Conservation (phyloP, 92 coral and sea anemone genomes). For the Epizoanthus stellaris region DNA sequence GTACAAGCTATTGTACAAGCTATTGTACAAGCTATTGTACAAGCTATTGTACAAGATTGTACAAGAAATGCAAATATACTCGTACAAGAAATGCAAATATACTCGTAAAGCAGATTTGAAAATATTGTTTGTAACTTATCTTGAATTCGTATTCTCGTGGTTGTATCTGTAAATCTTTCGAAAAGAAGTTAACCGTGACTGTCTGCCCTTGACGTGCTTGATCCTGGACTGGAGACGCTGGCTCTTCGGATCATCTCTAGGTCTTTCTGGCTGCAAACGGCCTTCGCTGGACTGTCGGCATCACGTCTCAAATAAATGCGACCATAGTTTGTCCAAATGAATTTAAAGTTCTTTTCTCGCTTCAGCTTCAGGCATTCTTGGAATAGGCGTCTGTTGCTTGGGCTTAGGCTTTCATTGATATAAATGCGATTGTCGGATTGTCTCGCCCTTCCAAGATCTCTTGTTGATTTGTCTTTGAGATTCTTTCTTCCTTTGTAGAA, state of each 20-base stretch:
- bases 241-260: slow-evolving; percentile 20
- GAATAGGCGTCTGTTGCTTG: slow-evolving; percentile 11
- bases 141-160: slow-evolving; percentile 1
- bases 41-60: no score
- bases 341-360: slow-evolving; percentile 15
- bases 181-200: neutral
- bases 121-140: slow-evolving; percentile 13
- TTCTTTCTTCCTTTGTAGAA: neutral
- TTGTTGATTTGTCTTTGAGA: slow-evolving; percentile 25
- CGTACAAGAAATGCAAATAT: no score
- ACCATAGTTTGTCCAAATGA: slow-evolving; percentile 33
- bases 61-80: no score
- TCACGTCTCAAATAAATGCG: slow-evolving; percentile 25
- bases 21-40: no score
- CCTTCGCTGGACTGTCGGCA: slow-evolving; percentile 11
- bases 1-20: no score
- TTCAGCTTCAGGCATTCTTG: slow-evolving; percentile 29
- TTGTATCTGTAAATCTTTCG: no score
- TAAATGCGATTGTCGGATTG: slow-evolving; percentile 1
- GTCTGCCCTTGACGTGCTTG: slow-evolving; percentile 16
- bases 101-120: neutral
- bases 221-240: slow-evolving; percentile 1
- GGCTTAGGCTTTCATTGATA: slow-evolving; percentile 38
- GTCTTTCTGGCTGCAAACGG: slow-evolving; percentile 3
- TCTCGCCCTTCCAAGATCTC: slow-evolving; percentile 36